Base-by-base conservation (phyloP, 2,113 vertebrate species). In the Prochilodus magdalenae region DNA sequence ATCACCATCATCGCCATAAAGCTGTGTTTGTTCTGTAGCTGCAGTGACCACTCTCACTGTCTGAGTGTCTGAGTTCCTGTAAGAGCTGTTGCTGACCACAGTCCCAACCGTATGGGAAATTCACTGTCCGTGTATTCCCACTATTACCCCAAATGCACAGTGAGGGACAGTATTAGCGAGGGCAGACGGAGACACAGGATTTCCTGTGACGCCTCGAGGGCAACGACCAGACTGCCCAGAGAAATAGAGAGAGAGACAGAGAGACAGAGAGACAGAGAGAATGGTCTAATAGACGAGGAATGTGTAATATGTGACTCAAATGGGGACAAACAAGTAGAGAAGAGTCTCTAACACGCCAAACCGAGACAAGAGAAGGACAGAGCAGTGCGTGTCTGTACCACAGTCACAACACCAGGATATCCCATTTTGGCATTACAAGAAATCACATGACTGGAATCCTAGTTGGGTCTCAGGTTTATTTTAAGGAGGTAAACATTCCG, bases 141-240 rank as follows among this genome's bases (percentile, higher is more conserved):
- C 57, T 63, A 62, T 20, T 62, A 60, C 22, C 30, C 47, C 49
- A 79, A 49, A 53, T 26, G 55, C 77, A 24, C n/a, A 89, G 87
- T 89, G 87, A 88, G 81, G 79, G 83, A 79, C 44, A 80, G 71
- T 79, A 57, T 53, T 80, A 77, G 83, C 82, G 83, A 89, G 77
- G 87, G 77, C 53, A 57, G 63, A 66, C 63, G 30, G 82, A 90
- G 88, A 91, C 87, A 44, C 76, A 89, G 89, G 90, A 90, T 88
- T 89, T 92, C 89, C 89, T 89, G 89, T 87, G 69, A 81, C 47
- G 70, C 74, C 73, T 78, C 0, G 22, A 81, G 85, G 84, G 83
- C 88, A 82, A 27, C 57, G 49, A 18, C 12, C 27, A 57, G 63
- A 59, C 63, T 70, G 47, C 66, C 63, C 27, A 55, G 65, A 79